Base-by-base conservation (phyloP, 2,888 invertebrate genomes). In the Agrenia bidenticulata region DNA sequence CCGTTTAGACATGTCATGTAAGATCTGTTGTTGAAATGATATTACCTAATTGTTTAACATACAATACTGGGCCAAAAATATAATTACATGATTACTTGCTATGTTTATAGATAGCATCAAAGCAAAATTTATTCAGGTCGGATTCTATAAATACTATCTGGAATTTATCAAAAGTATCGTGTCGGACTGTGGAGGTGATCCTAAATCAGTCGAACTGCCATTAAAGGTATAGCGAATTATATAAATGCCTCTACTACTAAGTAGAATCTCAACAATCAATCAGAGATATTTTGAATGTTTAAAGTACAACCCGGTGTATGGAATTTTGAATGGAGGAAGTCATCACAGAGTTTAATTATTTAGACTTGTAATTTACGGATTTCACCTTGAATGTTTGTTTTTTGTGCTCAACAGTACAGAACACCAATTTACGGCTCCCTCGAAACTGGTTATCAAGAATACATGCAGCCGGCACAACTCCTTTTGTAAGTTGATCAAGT, bases 381-480 rank as follows among this genome's bases (percentile, higher is more conserved):
- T n/a, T n/a, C n/a, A 21, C n/a, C 17, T n/a, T 9, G 17, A 53
- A 13, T 23, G 15, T 21, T 51, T 51, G 7, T 51, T 51, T 19
- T 5, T 19, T 45, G 15, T 19, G 24, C 21, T 23, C 49, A 11
- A 7, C 24, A 54, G 26, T 54, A 11, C 32, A 54, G 17, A 15
- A 27, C 53, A n/a, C n/a, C 32, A 11, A 32, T 54, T 27, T 54
- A 27, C 32, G 54, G 54, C 2, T 13, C 9, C 26, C 2, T 27
- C 5, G n/a, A 7, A 2, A 26, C 54, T 4, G 27, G 11, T 2
- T 27, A n/a, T n/a, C 15, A 5, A 13, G 26, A 24, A n/a, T 54
- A 27, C 32, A 4, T 54, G 32, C 54, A 54, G 32, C 54, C 54
- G 5, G 54, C 26, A 7, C 26, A 27, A n/a, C 27, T 54, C 5